Base-by-base conservation (phyloP, 2,888 invertebrate species). In the Ernsta delagoae region DNA sequence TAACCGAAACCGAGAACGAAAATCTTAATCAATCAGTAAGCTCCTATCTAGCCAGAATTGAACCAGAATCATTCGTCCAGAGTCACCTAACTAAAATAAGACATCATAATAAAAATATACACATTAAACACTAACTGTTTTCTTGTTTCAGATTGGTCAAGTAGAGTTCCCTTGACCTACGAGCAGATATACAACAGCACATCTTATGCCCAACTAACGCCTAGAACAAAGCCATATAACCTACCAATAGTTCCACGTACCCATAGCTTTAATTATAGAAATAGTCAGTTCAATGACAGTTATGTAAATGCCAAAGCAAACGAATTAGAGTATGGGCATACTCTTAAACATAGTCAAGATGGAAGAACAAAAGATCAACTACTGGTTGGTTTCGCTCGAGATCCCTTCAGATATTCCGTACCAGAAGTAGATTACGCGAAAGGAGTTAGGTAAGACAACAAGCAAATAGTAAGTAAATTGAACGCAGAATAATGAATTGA, bases 331-430 rank as follows among this genome's bases (percentile, higher is more conserved):
- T 74, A 75, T 60, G 75, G 74, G 34, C 24, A 60, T 34, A 60
- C 43, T n/a, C 73, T 76, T 45, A 77, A 71, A 11, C 78, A 79
- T 31, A 68, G 63, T 39, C 70, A 65, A 70, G 74, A 39, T 12
- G 68, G 57, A 31, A 73, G 50, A 34, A 65, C 50, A 16, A 75
- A 74, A 43, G 75, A 73, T n/a, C 82, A 83, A 7, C 79, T 91
- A 0, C 74, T 92, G 48, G 87, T 92, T 0, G 92, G 91, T 0
- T 88, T 91, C 54, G 87, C 91, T 0, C 85, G 84, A 53, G 92
- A 92, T 71, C 92, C 92, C 0, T 93, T 85, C 69, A 84, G 92
- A 70, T 85, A 84, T 74, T 92, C 92, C 0, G 78, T 93, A 16
- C 91, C 90, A 0, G 87, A 87, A 36, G 83, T 82, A 5, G 91